These are phyloP conservation scores for Meteorus cinctellus DNA, from an alignment of 2,888 invertebrate genomes.

Conservation along the genomic window DNA sequence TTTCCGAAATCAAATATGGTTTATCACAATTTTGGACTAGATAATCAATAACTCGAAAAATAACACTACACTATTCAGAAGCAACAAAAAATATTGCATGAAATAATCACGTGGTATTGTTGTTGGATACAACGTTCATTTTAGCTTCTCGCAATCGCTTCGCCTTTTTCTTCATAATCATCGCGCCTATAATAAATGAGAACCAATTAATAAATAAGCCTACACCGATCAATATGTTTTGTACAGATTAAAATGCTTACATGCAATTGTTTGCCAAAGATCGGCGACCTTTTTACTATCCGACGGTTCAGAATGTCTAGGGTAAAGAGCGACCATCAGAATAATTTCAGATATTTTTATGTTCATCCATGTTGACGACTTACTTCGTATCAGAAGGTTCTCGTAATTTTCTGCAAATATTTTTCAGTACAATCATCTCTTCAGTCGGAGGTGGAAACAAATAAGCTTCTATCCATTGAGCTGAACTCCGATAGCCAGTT, in stretches of 20 bases:
- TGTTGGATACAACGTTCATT: constrained; percentile 18
- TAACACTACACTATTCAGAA: neutral
- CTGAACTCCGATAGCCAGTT: constrained; percentile 43
- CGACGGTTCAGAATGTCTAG: constrained; percentile 27
- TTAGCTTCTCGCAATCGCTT: constrained; percentile 57
- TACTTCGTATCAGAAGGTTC: constrained; percentile 51
- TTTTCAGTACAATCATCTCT: constrained; percentile 60
- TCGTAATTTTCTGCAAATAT: constrained; percentile 58
- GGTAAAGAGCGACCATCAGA: constrained; percentile 29
- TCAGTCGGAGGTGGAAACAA: constrained; percentile 59
- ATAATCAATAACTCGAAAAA: neutral
- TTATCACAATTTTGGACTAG: neutral
- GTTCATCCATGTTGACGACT: constrained; percentile 37
- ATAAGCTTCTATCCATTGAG: constrained; percentile 47
- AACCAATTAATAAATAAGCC: constrained; percentile 16
- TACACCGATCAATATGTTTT: constrained; percentile 11
- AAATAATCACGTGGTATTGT: constrained; percentile 7
- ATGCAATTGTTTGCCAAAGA: constrained; percentile 62
- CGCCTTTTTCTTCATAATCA: constrained; percentile 63
- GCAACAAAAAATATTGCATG: constrained; percentile 14
- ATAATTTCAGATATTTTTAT: neutral
- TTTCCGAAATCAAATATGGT: neutral
- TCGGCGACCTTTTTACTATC: constrained; percentile 56
- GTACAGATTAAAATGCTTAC: constrained; percentile 53
- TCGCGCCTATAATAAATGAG: constrained; percentile 56